Evolutionary conservation across 2,113 vertebrate genomes (phyloP).

Genomic region (cattle (Bos taurus)): ARS-UCD2.0 NC_037344.1:48936501-48937000

Average conservation of each 20-base stretch:
- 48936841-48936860: background rate
- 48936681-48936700: too few species aligned
- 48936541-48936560: background rate
- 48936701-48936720: too few species aligned
- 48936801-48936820: background rate
- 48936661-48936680: background rate
- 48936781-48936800: background rate
- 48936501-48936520: background rate
- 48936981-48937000: background rate
- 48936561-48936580: background rate
- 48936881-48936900: too few species aligned
- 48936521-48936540: background rate
- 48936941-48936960: too few species aligned
- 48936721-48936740: too few species aligned
- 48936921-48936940: too few species aligned
- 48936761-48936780: too few species aligned
- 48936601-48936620: fast-evolving
- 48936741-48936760: too few species aligned
- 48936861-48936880: too few species aligned
- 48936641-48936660: background rate
- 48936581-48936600: background rate
- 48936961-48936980: fast-evolving
- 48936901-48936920: too few species aligned
- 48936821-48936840: background rate
- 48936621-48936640: background rate